These are phyloP conservation scores for Lota lota DNA, from an alignment of 2,113 vertebrate species.

Conservation along the genomic window DNA sequence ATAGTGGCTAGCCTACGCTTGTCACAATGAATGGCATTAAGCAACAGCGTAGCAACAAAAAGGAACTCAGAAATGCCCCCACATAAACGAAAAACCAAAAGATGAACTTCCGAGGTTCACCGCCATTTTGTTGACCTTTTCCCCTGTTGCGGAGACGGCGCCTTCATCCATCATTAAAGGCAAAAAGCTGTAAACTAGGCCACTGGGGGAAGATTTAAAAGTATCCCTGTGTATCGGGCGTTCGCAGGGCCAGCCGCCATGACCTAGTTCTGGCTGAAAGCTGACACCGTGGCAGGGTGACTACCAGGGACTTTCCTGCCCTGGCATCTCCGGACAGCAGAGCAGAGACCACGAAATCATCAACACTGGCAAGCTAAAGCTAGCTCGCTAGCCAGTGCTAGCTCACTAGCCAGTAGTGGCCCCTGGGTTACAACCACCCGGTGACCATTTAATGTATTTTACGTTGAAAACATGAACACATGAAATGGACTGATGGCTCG, in stretches of 20 bases:
- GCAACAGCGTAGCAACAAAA: too few species aligned
- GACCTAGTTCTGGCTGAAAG: constrained; percentile 51
- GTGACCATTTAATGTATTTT: too few species aligned
- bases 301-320: constrained; percentile 61
- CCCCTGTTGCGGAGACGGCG: not conserved
- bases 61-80: too few species aligned
- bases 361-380: constrained; percentile 46
- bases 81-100: too few species aligned
- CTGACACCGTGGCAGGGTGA: constrained; percentile 53
- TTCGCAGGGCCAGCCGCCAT: constrained; percentile 28
- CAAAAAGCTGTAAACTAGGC: constrained; percentile 24
- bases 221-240: constrained; percentile 25
- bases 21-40: too few species aligned
- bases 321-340: constrained; percentile 18
- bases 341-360: constrained; percentile 62
- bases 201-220: constrained; percentile 42
- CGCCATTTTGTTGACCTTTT: too few species aligned
- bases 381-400: not conserved
- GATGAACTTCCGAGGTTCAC: too few species aligned
- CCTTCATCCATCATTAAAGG: constrained; percentile 39
- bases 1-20: too few species aligned
- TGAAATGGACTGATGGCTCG: too few species aligned
- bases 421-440: too few species aligned
- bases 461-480: too few species aligned
- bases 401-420: too few species aligned